A percentile compares a stretch with the other conserved stretches of the same genome.
phyloP scores from a whole-genome alignment of 2,888 invertebrate genomes.

The Desoria tigrina region DNA sequence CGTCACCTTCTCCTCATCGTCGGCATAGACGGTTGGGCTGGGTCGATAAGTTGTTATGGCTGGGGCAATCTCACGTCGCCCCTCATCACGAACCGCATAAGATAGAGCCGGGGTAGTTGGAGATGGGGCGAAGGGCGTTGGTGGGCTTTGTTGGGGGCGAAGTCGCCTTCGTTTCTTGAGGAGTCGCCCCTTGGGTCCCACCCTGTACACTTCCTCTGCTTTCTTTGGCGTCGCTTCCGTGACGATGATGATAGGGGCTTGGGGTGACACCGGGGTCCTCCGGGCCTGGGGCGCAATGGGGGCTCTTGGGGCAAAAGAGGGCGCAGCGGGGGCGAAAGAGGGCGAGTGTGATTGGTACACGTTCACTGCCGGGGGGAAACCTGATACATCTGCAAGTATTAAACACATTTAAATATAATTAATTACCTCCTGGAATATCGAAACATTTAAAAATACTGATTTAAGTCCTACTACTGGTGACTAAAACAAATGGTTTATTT shows the following conservation, averaged over 20 bases:
- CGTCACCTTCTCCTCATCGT: neutral
- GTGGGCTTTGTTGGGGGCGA: neutral
- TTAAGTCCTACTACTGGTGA: too few species aligned
- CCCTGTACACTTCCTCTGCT: neutral
- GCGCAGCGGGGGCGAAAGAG: too few species aligned
- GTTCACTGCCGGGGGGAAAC: too few species aligned
- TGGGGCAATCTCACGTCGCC: neutral
- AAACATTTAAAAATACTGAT: too few species aligned
- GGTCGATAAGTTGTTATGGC: slow-evolving; percentile 6
- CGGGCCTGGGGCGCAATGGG: neutral
- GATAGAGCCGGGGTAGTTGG: too few species aligned
- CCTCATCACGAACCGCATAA: neutral
- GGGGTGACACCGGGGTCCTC: neutral
- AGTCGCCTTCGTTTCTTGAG: slow-evolving; percentile 13
- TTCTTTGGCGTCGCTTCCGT: neutral
- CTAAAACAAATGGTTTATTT: too few species aligned
- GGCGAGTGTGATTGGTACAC: too few species aligned
- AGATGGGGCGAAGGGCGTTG: neutral
- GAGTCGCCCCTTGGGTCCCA: slow-evolving; percentile 13
- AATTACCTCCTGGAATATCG: too few species aligned
- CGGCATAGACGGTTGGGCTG: neutral
- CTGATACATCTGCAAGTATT: too few species aligned
- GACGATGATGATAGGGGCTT: neutral
- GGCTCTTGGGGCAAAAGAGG: neutral
- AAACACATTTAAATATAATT: too few species aligned